Evolutionary conservation across 2,888 invertebrate genomes (phyloP).

Genomic region (Pyrrhia umbra): DNA sequence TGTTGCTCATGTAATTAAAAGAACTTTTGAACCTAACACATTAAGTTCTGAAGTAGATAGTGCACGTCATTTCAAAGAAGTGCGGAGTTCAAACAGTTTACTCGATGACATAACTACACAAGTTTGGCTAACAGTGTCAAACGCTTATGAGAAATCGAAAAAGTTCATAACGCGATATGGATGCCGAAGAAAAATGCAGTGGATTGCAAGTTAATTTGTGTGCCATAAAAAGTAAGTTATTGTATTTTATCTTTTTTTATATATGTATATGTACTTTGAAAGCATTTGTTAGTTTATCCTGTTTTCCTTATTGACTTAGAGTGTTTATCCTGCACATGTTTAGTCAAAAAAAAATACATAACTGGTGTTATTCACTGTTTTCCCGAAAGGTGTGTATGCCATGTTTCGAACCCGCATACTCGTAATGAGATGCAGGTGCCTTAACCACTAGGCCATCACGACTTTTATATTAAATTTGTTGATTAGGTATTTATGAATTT

Average conservation of each 20-base stretch:
- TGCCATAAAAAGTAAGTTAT: constrained; percentile 18
- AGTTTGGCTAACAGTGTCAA: constrained; percentile 3
- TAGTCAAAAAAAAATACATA: too few species aligned
- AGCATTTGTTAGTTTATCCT: too few species aligned
- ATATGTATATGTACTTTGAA: neutral
- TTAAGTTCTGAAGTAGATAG: neutral
- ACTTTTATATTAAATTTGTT: too few species aligned
- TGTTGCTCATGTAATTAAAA: neutral
- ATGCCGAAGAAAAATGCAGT: neutral
- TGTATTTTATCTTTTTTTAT: neutral
- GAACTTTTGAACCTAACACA: neutral
- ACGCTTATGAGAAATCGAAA: neutral
- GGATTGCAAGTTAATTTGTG: constrained; percentile 2
- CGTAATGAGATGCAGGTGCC: too few species aligned
- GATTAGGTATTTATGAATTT: too few species aligned
- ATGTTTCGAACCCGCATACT: too few species aligned
- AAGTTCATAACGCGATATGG: neutral
- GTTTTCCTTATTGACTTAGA: too few species aligned
- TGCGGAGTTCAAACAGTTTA: neutral
- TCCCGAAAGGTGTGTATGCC: too few species aligned
- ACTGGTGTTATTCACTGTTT: too few species aligned
- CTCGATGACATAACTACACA: neutral
- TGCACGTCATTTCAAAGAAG: neutral
- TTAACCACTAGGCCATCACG: too few species aligned
- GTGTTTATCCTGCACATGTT: too few species aligned